Conservation (phyloP, 1,140 invertebrate species). For the Luehdorfia chinensis region DNA sequence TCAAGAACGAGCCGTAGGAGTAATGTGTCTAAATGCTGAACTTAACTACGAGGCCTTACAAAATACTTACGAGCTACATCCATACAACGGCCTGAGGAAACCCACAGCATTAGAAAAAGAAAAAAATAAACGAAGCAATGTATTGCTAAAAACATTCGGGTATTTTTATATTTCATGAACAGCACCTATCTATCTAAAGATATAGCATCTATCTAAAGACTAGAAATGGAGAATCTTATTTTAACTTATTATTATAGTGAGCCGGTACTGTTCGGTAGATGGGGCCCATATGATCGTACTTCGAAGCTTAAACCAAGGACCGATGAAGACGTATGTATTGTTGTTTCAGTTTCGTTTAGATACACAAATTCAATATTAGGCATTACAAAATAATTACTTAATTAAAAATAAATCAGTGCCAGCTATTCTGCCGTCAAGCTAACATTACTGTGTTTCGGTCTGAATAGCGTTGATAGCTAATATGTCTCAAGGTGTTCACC, state of each 20-base stretch:
- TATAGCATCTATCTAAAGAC: too few relatives aligned
- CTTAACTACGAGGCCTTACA: conserved; percentile 80
- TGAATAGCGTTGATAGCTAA: too few relatives aligned
- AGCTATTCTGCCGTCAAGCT: too few relatives aligned
- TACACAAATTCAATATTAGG: too few relatives aligned
- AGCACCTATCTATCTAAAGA: too few relatives aligned
- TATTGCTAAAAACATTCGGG: conserved; percentile 47
- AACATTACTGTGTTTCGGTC: too few relatives aligned
- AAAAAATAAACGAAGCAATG: conserved; percentile 36
- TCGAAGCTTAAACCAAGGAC: conserved; percentile 15
- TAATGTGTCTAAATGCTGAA: conserved; percentile 78
- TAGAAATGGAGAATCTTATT: conserved; percentile 1
- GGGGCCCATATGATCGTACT: conserved; percentile 39
- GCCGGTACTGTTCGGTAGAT: conserved; percentile 51
- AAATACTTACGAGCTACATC: conserved; percentile 71
- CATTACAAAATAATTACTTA: not conserved
- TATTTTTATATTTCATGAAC: conserved; percentile 18
- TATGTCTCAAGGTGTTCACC: too few relatives aligned
- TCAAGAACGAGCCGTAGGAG: conserved; percentile 70
- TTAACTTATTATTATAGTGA: too few relatives aligned
- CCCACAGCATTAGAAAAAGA: conserved; percentile 50
- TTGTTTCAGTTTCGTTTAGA: too few relatives aligned
- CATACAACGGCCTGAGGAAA: conserved; percentile 54
- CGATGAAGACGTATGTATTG: conserved; percentile 28
- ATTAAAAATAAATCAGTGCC: not conserved